Evolutionary conservation across 2,888 invertebrate species (phyloP).

Genomic region (Ormyrus nitidulus): DNA sequence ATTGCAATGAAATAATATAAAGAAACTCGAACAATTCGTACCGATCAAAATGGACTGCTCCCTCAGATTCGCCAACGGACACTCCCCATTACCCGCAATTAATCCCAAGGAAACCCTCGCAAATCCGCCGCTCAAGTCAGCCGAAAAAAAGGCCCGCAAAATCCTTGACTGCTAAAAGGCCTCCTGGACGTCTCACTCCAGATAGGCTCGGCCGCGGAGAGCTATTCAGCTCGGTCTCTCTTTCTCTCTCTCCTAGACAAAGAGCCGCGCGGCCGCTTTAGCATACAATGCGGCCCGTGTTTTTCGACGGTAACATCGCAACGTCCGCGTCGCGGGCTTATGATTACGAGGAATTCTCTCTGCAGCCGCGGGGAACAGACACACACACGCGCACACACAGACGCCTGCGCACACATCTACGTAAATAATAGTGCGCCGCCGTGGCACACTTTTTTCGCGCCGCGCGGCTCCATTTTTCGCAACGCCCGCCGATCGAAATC

Average conservation of each 20-base stretch:
- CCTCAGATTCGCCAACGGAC: too few relatives aligned
- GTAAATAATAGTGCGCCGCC: not conserved
- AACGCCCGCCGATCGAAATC: not conserved
- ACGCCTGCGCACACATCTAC: too few relatives aligned
- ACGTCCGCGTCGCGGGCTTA: conserved; percentile 36
- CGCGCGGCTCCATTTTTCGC: not conserved
- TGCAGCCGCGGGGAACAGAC: not conserved
- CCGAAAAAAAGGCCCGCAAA: too few relatives aligned
- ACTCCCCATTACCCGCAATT: too few relatives aligned
- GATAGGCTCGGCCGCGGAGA: not conserved
- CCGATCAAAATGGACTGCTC: too few relatives aligned
- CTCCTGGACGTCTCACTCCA: conserved; percentile 8
- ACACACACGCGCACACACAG: too few relatives aligned
- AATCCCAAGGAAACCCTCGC: too few relatives aligned
- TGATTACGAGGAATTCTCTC: conserved; percentile 47
- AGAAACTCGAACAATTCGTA: too few relatives aligned
- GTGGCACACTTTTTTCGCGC: conserved; percentile 27
- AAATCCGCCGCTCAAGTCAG: too few relatives aligned
- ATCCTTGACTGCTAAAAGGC: too few relatives aligned
- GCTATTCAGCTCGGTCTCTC: conserved; percentile 22
- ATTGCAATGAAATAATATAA: too few relatives aligned
- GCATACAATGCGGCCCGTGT: conserved; percentile 46
- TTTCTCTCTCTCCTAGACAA: conserved; percentile 6
- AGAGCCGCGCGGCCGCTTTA: conserved; percentile 33
- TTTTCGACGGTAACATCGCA: conserved; percentile 15